Percentiles rank a stretch among this genome's conserved stretches.
Evolutionary conservation across 1,140 invertebrate species (phyloP).

Genomic region (Drosophila watanabei): DNA sequence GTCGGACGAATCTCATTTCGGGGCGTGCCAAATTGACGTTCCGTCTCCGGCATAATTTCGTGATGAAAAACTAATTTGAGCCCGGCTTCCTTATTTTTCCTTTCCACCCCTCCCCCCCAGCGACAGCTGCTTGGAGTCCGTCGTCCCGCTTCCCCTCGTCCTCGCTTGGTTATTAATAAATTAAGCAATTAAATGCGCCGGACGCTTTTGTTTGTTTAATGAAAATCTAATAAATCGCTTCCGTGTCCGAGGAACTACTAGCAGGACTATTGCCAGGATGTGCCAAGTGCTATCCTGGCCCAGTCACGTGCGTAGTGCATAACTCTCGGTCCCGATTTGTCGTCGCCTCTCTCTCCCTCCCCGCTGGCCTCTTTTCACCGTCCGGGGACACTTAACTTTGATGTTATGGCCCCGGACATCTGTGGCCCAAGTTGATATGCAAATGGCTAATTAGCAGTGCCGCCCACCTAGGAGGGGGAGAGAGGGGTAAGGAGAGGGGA

Average conservation of each 20-base stretch:
- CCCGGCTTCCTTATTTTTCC: slow-evolving; percentile 31
- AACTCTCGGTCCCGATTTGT: slow-evolving; percentile 54
- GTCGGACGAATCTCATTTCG: slow-evolving; percentile 53
- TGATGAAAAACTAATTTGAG: slow-evolving; percentile 78
- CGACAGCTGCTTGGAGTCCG: slow-evolving; percentile 53
- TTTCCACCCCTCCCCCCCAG: background rate
- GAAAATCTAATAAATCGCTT: slow-evolving; percentile 79
- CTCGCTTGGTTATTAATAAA: slow-evolving; percentile 73
- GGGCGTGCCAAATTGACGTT: slow-evolving; percentile 71
- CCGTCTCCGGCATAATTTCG: slow-evolving; percentile 63
- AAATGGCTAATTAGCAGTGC: slow-evolving; percentile 63
- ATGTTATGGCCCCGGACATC: slow-evolving; percentile 62
- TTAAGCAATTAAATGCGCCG: slow-evolving; percentile 79
- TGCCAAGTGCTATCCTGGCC: slow-evolving; percentile 21
- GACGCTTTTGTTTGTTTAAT: slow-evolving; percentile 76
- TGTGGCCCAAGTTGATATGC: slow-evolving; percentile 53
- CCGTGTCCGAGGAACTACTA: slow-evolving; percentile 49
- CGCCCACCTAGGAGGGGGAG: background rate
- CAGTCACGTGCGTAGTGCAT: slow-evolving; percentile 75
- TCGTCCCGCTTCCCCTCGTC: background rate
- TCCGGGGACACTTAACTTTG: slow-evolving; percentile 57
- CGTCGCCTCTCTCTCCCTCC: background rate
- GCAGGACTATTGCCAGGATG: background rate
- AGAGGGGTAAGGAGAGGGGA: background rate
- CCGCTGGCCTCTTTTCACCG: slow-evolving; percentile 11